A percentile compares a stretch with the other conserved stretches of the same genome.
phyloP scores from a whole-genome alignment of 1,140 invertebrate genomes.

The Lithobius niger region DNA sequence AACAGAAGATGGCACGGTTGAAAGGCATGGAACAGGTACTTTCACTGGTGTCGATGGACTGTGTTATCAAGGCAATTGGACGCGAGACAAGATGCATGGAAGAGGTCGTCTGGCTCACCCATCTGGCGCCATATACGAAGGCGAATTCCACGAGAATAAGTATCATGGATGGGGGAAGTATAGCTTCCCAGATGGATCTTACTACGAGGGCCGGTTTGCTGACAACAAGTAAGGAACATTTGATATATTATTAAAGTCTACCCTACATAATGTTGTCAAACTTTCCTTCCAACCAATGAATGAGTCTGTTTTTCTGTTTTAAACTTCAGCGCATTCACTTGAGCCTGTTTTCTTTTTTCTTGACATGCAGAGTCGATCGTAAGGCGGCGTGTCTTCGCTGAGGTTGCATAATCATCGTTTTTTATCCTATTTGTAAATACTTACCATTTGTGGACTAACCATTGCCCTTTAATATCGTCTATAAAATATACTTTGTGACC shows the following conservation, averaged over 20 bases:
- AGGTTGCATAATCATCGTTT: no score
- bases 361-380: no score
- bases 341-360: no score
- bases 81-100: slow-evolving; percentile 30
- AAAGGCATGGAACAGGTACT: slow-evolving; percentile 22
- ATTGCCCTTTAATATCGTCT: no score
- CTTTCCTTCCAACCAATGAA: no score
- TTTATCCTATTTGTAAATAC: no score
- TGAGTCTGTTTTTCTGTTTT: no score
- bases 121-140: slow-evolving; percentile 22
- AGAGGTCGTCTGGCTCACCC: slow-evolving; percentile 21
- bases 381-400: no score
- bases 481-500: no score
- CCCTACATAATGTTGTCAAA: neutral
- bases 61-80: slow-evolving; percentile 29
- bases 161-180: slow-evolving; percentile 32
- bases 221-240: slow-evolving; percentile 27
- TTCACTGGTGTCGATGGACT: slow-evolving; percentile 26
- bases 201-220: slow-evolving; percentile 29
- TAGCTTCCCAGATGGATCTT: slow-evolving; percentile 31
- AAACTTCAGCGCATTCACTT: no score
- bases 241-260: neutral
- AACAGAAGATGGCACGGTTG: neutral
- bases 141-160: slow-evolving; percentile 30
- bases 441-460: no score